Conservation (phyloP, 2,113 vertebrate species). For the Ceyx cyanopectus region DNA sequence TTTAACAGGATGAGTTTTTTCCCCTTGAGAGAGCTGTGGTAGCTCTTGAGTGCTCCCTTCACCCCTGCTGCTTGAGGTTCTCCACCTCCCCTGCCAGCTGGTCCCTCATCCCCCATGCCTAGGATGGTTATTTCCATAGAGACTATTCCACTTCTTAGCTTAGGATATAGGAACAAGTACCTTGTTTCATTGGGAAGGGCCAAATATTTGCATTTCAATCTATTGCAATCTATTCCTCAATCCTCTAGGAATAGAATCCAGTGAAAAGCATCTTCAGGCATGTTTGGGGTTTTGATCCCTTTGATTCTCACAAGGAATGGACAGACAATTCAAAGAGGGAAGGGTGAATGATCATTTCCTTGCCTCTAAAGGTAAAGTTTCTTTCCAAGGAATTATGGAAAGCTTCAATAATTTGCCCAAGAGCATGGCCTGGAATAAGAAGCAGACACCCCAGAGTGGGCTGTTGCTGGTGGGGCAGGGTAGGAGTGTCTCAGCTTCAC, state of each 20-base stretch:
- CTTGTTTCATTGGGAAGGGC: not conserved
- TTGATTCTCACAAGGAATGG: not conserved
- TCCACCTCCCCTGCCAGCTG: not conserved
- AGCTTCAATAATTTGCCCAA: not conserved
- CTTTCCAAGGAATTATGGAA: not conserved
- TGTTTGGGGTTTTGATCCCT: not conserved
- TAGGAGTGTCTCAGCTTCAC: not conserved
- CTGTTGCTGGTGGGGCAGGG: not conserved
- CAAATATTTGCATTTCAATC: not conserved
- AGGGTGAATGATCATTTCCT: not conserved
- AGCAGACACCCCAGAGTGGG: not conserved
- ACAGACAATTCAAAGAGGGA: not conserved
- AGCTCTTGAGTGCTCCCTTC: not conserved
- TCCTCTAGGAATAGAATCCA: not conserved
- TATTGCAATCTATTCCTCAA: not conserved
- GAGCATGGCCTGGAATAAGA: not conserved
- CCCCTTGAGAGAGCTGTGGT: not conserved
- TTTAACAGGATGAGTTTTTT: not conserved
- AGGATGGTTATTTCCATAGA: not conserved
- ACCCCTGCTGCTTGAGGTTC: rapidly evolving
- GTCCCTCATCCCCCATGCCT: not conserved
- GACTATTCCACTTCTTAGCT: not conserved
- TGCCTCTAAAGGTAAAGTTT: not conserved
- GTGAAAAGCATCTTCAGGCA: not conserved
- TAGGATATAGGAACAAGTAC: not conserved